Evolutionary conservation across 2,888 invertebrate species (phyloP).

Genomic region (Watsonalla binaria): DNA sequence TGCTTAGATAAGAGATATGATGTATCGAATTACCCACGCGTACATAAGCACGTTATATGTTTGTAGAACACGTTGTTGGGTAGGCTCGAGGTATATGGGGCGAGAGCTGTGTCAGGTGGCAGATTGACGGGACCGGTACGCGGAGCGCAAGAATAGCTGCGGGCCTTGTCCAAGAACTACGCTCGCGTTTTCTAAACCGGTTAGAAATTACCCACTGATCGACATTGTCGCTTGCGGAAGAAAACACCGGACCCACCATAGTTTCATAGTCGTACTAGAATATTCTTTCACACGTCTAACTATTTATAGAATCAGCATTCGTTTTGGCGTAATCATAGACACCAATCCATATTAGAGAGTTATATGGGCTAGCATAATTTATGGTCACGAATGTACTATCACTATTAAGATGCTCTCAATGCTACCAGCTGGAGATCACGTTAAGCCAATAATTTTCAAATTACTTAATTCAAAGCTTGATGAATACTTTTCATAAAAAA

Average conservation of each 20-base stretch:
- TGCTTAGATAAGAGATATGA: too few species aligned
- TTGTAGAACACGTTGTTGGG: background rate
- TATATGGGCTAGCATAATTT: background rate
- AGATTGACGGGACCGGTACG: conserved; percentile 20
- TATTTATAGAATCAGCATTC: background rate
- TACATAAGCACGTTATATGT: background rate
- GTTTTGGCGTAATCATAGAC: background rate
- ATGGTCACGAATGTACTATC: background rate
- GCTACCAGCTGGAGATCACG: background rate
- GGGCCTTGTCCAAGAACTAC: conserved; percentile 16
- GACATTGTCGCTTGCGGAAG: conserved; percentile 73
- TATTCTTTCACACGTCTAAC: conserved; percentile 46
- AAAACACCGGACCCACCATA: conserved; percentile 60
- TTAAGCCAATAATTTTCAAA: background rate
- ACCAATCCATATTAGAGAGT: background rate
- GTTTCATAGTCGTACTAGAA: conserved; percentile 38
- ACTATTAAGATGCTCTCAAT: background rate
- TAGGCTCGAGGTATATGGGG: conserved; percentile 2
- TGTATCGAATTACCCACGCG: too few species aligned
- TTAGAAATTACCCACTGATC: conserved; percentile 78
- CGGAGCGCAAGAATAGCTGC: conserved; percentile 20
- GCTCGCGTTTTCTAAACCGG: conserved; percentile 76
- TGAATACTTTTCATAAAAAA: background rate
- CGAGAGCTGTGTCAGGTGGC: conserved; percentile 31
- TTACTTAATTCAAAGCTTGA: background rate